These are phyloP conservation scores for Notothenia coriiceps DNA, from an alignment of 2,113 vertebrate genomes.

Conservation along the genomic window DNA sequence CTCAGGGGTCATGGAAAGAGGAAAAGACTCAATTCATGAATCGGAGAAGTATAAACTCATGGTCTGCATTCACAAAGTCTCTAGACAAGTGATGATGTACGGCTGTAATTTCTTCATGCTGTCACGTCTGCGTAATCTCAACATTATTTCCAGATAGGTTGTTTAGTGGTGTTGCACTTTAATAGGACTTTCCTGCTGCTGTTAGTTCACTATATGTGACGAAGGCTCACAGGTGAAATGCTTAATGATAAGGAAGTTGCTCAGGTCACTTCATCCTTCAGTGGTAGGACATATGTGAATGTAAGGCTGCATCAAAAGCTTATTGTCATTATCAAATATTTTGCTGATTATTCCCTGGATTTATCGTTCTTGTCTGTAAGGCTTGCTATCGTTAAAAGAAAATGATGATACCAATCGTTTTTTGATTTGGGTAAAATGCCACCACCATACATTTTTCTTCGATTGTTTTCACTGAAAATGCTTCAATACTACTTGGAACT, in stretches of 20 bases:
- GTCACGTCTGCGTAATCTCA: constrained; percentile 24
- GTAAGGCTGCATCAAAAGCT: constrained; percentile 31
- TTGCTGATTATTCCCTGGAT: no score
- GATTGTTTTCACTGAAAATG: no score
- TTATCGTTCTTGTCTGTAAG: no score
- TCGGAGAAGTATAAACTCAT: background rate
- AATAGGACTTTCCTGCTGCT: background rate
- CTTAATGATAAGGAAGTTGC: constrained; percentile 31
- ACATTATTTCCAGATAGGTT: constrained; percentile 20
- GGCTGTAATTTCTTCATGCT: constrained; percentile 8
- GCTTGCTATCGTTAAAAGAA: no score
- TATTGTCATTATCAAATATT: no score
- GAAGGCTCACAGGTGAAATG: background rate
- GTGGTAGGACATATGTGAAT: constrained; percentile 49
- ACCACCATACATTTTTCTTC: no score
- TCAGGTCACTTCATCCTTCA: constrained; percentile 49
- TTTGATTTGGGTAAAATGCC: no score
- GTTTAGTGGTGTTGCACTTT: constrained; percentile 11
- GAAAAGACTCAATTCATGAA: constrained; percentile 3
- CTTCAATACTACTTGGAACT: no score
- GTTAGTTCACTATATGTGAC: background rate
- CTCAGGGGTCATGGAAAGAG: constrained; percentile 42
- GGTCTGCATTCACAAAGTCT: constrained; percentile 8
- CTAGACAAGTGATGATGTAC: constrained; percentile 12
- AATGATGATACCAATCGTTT: no score